phyloP scores from a whole-genome alignment of 1,140 invertebrate species.

The Caenorhabditis elegans region DNA sequence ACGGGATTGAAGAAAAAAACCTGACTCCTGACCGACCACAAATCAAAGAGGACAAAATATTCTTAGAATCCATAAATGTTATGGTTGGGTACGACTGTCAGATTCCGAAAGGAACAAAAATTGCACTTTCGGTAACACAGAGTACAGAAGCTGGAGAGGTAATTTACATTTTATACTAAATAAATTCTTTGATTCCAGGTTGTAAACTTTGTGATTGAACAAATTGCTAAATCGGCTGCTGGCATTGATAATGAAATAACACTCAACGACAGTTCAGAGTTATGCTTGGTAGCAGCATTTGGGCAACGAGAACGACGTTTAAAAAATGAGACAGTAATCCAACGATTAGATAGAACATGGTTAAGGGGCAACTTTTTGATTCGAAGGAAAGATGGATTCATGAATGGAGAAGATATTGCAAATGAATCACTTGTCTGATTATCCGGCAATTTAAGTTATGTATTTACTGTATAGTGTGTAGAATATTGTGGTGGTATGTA shows the following conservation, averaged over 20 bases:
- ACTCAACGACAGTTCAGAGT: constrained; percentile 70
- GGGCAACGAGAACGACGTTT: constrained; percentile 86
- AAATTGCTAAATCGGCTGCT: constrained; percentile 86
- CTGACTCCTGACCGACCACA: neutral
- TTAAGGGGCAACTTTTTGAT: constrained; percentile 87
- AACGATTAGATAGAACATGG: constrained; percentile 91
- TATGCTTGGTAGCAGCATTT: constrained; percentile 89
- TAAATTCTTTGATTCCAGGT: constrained; percentile 74
- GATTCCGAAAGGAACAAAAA: constrained; percentile 82
- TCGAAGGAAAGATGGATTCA: constrained; percentile 68
- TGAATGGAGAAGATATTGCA: constrained; percentile 67
- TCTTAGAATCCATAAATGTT: neutral
- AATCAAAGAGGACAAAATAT: constrained; percentile 9
- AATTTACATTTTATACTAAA: constrained; percentile 58
- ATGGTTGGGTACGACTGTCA: constrained; percentile 71
- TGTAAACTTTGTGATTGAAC: constrained; percentile 87
- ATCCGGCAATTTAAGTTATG: neutral
- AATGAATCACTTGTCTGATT: constrained; percentile 65
- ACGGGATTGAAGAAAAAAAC: neutral
- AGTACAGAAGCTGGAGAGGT: constrained; percentile 73
- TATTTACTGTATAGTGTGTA: constrained; percentile 23
- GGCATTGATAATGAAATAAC: constrained; percentile 63
- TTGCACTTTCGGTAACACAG: constrained; percentile 86
- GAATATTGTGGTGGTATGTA: neutral
- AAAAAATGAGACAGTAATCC: constrained; percentile 85